Percentiles rank a stretch among this genome's conserved stretches.
These are phyloP conservation scores for Oophaga sylvatica DNA, from an alignment of 2,797 vertebrate genomes.

Conservation along the genomic window DNA sequence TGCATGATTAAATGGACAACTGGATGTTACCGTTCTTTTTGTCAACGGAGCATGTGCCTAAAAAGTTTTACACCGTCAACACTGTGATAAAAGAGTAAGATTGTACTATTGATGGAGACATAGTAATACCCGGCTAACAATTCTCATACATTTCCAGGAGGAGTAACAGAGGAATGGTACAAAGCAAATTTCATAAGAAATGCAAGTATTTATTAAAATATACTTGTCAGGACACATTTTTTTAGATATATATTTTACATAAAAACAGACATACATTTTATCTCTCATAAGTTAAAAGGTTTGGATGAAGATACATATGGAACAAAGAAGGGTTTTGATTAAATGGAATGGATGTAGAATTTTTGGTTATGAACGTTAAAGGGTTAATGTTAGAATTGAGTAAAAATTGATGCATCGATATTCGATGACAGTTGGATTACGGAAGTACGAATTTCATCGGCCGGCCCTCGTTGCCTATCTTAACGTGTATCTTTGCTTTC, in stretches of 20 bases:
- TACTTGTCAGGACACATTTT: background rate
- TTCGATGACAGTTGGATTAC: too few relatives aligned
- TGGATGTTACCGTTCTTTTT: background rate
- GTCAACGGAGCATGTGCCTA: background rate
- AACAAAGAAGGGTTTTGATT: background rate
- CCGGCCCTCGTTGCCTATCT: too few relatives aligned
- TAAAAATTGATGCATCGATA: too few relatives aligned
- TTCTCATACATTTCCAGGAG: background rate
- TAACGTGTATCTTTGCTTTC: too few relatives aligned
- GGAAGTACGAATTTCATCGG: too few relatives aligned
- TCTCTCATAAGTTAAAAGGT: background rate
- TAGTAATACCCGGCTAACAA: background rate
- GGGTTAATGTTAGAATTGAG: background rate
- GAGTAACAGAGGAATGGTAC: background rate
- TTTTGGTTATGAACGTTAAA: background rate
- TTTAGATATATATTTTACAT: background rate
- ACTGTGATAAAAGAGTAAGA: background rate
- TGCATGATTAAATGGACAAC: background rate
- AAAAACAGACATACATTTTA: too few relatives aligned
- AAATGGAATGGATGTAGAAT: background rate
- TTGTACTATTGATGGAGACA: background rate
- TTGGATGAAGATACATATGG: background rate
- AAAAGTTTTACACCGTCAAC: background rate
- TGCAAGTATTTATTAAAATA: background rate
- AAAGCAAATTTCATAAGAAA: background rate